phyloP scores from a whole-genome alignment of 2,113 vertebrate genomes.

The Zootoca vivipara region DNA sequence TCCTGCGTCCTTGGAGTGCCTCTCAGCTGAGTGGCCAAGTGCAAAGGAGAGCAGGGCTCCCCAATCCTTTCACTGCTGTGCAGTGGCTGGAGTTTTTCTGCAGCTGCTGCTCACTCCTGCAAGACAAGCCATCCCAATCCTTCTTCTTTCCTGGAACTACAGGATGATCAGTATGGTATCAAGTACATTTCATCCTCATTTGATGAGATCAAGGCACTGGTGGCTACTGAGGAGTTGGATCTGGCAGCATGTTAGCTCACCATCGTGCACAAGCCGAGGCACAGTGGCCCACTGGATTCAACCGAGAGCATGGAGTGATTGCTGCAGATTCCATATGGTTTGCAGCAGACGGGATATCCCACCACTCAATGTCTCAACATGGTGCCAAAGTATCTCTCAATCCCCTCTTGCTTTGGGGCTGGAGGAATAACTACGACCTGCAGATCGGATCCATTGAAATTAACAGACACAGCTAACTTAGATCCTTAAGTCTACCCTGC shows the following conservation, averaged over 20 bases:
- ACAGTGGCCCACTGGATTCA: background rate
- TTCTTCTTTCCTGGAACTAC: too few species aligned
- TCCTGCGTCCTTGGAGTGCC: background rate
- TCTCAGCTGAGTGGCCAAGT: background rate
- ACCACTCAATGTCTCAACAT: background rate
- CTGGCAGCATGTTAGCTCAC: background rate
- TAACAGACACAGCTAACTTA: background rate
- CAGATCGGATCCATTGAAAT: too few species aligned
- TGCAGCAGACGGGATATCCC: background rate
- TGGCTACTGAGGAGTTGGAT: background rate
- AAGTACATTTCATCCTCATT: background rate
- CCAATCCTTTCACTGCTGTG: background rate
- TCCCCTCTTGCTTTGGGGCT: too few species aligned
- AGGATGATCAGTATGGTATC: background rate
- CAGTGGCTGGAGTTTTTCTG: background rate
- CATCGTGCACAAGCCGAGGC: background rate
- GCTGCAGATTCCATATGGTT: background rate
- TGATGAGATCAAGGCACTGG: background rate
- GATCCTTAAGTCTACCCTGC: too few species aligned
- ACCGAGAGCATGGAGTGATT: background rate
- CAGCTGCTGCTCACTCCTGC: background rate
- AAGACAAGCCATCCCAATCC: background rate
- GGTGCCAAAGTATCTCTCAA: background rate
- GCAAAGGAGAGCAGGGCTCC: background rate
- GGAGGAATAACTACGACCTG: background rate